Conservation (phyloP, 2,113 vertebrate genomes). For the Tympanuchus pallidicinctus region DNA sequence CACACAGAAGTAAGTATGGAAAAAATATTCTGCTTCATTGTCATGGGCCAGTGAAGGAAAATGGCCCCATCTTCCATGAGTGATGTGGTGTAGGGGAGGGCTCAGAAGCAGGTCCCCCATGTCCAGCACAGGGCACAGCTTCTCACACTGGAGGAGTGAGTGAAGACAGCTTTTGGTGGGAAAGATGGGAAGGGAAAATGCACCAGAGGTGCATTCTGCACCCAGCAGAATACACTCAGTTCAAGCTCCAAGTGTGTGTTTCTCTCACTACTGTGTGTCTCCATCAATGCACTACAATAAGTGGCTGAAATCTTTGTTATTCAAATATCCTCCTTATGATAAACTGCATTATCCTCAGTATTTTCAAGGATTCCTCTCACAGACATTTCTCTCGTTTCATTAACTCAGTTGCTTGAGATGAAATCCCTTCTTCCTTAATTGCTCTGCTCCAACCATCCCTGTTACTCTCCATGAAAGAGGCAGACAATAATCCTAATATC, state of each 20-base stretch:
- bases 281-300: not conserved
- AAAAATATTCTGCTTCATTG: not conserved
- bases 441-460: not conserved
- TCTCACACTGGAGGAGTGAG: not conserved
- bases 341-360: slow-evolving; percentile 10
- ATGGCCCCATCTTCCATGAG: rapidly evolving
- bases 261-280: not conserved
- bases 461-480: slow-evolving; percentile 26
- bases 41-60: not conserved
- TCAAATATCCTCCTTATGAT: not conserved
- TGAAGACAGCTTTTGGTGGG: not conserved
- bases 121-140: not conserved
- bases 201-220: not conserved
- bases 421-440: slow-evolving; percentile 52
- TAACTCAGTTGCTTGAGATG: slow-evolving; percentile 34
- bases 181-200: not conserved
- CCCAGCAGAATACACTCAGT: not conserved
- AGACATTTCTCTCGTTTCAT: slow-evolving; percentile 29
- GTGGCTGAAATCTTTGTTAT: slow-evolving; percentile 31
- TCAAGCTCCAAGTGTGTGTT: not conserved
- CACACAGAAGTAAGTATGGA: not conserved
- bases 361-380: slow-evolving; percentile 24
- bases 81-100: not conserved
- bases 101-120: rapidly evolving
- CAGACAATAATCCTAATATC: slow-evolving; percentile 58